Evolutionary conservation across 53 echinoderm and acorn worm genomes (phyloP), one percentile per base, ranked within the genome.

Genomic region (Holothuria leucospilota): DNA sequence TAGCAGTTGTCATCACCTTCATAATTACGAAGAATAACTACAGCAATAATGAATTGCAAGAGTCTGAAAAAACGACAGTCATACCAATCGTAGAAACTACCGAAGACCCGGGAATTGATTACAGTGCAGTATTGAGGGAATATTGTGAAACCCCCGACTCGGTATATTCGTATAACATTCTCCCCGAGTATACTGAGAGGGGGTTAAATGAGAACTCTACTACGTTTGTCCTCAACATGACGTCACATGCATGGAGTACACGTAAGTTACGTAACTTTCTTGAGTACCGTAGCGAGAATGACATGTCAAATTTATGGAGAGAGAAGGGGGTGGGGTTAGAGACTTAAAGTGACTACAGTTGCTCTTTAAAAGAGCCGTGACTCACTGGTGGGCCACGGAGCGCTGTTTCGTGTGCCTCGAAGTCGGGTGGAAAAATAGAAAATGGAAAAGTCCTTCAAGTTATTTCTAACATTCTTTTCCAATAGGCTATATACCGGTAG

Each of bases 161-260:
- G 6, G 20, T 24, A 4, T 80, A 80, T 20, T 59, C 80, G 1
- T 80, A 60, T 29, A 58, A 62, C 13, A 28, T 60, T 30, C 80
- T 80, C 9, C 61, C 60, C 21, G 80, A 62, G 62, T 61, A 51
- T 6, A 62, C 80, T 14, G 20, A 7, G 6, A 29, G 52, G 9
- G 80, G 59, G n/a, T 51, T 28, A 49, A 25, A 25, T 26, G 56
- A 16, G 15, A 80, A 62, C 62, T 53, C 80, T 34, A 80, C 80
- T 20, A 80, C 80, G 26, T 5, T 80, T 8, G 38, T 80, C 12
- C 28, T 62, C 12, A 80, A 80, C 62, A 80, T 80, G 61, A 80
- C 80, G 29, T 80, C 80, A 80, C 80, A 80, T 18, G 61, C 59
- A 20, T 80, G 80, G 80, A 80, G 80, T 38, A 80, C 80, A 61